Percentiles rank a stretch among this genome's conserved stretches.
Evolutionary conservation across 2,797 vertebrate genomes (phyloP).

Genomic region (Pyrocephalus nanus): DNA sequence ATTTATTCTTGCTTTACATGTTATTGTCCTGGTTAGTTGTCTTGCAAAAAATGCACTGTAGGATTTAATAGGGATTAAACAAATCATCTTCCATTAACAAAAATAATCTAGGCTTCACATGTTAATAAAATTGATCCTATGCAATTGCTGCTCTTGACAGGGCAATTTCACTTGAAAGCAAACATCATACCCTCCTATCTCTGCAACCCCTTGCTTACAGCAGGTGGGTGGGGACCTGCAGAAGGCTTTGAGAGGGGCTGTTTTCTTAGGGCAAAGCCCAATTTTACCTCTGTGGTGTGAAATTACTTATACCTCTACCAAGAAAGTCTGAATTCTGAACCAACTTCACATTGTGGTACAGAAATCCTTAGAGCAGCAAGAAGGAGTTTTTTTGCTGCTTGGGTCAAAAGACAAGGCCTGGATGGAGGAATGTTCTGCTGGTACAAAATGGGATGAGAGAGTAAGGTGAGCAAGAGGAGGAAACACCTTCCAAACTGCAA

Average conservation of each 20-base stretch:
- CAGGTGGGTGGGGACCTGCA: background rate
- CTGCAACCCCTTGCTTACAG: background rate
- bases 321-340: background rate
- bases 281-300: background rate
- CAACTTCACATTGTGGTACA: background rate
- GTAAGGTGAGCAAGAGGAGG: background rate
- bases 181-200: background rate
- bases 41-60: background rate
- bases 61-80: constrained; percentile 7
- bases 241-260: background rate
- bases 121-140: background rate
- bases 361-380: background rate
- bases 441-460: background rate
- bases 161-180: background rate
- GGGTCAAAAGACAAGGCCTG: background rate
- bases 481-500: background rate
- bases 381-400: background rate
- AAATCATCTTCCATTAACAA: background rate
- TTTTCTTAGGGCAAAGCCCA: background rate
- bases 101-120: background rate
- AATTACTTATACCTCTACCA: background rate
- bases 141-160: background rate
- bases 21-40: background rate
- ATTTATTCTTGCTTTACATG: background rate
- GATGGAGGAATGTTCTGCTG: background rate